Conservation (phyloP, 2,888 invertebrate species). For the Fragum whitleyi region DNA sequence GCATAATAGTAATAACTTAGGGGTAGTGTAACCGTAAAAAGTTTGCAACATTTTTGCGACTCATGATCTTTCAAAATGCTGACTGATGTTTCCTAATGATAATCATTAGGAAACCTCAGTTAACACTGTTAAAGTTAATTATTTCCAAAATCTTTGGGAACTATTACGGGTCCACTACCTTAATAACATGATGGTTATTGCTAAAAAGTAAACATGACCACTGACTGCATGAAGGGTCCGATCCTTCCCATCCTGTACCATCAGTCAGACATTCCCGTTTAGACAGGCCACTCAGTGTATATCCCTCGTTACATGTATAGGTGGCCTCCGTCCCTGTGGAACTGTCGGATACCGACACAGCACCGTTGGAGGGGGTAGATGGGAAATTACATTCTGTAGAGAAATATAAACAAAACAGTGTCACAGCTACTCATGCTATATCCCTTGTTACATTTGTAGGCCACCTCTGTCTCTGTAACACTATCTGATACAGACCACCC, state of each 20-base stretch:
- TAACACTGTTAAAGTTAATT: too few species aligned
- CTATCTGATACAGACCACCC: slow-evolving; percentile 59
- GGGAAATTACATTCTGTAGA: slow-evolving; percentile 58
- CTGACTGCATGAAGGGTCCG: slow-evolving; percentile 51
- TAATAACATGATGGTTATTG: too few species aligned
- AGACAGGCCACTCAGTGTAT: slow-evolving; percentile 35
- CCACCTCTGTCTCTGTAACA: slow-evolving; percentile 31
- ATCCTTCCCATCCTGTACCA: slow-evolving; percentile 49
- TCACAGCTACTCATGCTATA: slow-evolving; percentile 41
- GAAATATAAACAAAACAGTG: background rate
- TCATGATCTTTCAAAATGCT: too few species aligned
- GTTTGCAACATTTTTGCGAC: too few species aligned
- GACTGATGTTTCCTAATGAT: too few species aligned
- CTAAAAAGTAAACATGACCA: too few species aligned
- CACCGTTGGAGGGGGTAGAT: slow-evolving; percentile 41
- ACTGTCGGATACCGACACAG: slow-evolving; percentile 53
- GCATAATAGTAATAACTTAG: too few species aligned
- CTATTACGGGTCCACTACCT: too few species aligned
- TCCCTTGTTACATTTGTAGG: slow-evolving; percentile 41
- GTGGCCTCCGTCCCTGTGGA: slow-evolving; percentile 40
- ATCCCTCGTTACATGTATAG: slow-evolving; percentile 45
- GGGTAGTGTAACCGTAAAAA: too few species aligned
- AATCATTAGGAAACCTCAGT: too few species aligned
- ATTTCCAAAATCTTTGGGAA: too few species aligned
- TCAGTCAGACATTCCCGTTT: slow-evolving; percentile 39